Evolutionary conservation across 2,113 vertebrate genomes (phyloP).

Genomic region (Acrocephalus arundinaceus): DNA sequence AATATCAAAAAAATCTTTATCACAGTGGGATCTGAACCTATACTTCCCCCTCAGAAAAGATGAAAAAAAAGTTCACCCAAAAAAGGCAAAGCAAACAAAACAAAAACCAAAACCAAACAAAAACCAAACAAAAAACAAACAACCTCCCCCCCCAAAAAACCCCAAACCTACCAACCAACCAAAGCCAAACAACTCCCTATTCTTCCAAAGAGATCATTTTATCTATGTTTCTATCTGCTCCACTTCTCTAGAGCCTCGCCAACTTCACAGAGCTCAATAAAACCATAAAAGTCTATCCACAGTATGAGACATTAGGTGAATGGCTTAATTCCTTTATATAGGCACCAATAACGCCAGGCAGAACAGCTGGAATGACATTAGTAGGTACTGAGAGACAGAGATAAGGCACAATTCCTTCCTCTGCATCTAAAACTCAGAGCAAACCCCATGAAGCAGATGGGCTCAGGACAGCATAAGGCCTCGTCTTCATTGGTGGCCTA

Average conservation of each 20-base stretch:
- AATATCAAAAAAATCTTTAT: not conserved
- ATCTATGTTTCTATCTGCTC: not conserved
- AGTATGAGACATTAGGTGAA: not conserved
- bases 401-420: not conserved
- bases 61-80: not conserved
- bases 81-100: not conserved
- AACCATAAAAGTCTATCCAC: not conserved
- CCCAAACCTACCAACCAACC: fast-evolving
- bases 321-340: not conserved
- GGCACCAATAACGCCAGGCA: not conserved
- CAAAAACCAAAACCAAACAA: not conserved
- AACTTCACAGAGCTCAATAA: not conserved
- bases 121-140: not conserved
- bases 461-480: not conserved
- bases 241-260: not conserved
- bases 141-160: no score
- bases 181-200: not conserved
- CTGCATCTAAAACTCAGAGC: not conserved
- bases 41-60: not conserved
- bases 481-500: not conserved
- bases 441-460: not conserved
- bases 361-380: not conserved
- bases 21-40: not conserved
- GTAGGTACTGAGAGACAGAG: not conserved
- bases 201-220: not conserved